Base-by-base conservation (phyloP, 35 echinoderm and acorn worm species). In the Antedon bifida region DNA sequence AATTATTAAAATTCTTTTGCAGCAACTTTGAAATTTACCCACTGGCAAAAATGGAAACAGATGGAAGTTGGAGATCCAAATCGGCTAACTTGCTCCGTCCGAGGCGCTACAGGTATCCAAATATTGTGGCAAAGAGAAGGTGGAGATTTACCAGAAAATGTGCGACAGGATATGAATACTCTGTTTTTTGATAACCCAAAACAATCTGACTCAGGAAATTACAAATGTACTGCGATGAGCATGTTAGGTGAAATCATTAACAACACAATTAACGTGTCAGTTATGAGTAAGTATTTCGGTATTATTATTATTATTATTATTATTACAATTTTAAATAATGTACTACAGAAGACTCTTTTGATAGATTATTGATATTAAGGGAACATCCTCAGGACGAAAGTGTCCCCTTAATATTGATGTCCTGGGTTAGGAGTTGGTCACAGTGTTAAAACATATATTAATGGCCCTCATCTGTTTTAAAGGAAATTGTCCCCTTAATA, bases 141-240 rank as follows among this genome's bases (percentile, higher is more conserved):
- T 3, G 78, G 35, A 29, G 3, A 8, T 5, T 38, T 34, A 11
- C 78, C 78, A 38, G 36, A 16, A 16, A 16, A 30, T 38, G 34
- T 80, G 0, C 17, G 39, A 23, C 32, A 80, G 9, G 31, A 10
- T 0, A 30, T 26, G 8, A 38, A 38, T 39, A 4, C 31, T 7
- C 81, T 97, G 21, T 35, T 81, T 19, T 97, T 97, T 76, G 31
- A 90, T 51, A 84, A 84, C n/a, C 84, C 90, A 30, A 81, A 34
- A 85, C 84, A 85, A 45, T 82, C 35, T 35, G 94, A 97, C 76
- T 85, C 87, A 16, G 94, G 94, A 31, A 81, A 36, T 23, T 97
- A 97, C 74, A 92, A 79, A 3, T 97, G 90, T 51, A 77, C 87
- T 19, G 94, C 94, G 0, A 80, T 46, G 3, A 88, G 80, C 11